Conservation (phyloP, 2,888 invertebrate genomes). For the Heliconius hortense region DNA sequence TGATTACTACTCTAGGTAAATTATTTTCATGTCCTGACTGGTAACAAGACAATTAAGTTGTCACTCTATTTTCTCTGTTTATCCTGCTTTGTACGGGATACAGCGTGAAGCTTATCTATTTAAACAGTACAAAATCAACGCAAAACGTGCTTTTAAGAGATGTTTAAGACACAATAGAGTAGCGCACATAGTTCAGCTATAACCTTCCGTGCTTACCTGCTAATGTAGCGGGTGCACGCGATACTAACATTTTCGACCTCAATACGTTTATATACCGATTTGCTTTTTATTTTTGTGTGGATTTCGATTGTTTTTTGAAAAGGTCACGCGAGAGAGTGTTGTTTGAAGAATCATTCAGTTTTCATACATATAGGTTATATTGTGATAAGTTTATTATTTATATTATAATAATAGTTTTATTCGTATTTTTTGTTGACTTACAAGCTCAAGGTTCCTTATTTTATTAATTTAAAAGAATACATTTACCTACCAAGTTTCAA, state of each 20-base stretch:
- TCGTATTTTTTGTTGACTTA: too few species aligned
- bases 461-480: too few species aligned
- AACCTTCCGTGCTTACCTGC: conserved; percentile 7
- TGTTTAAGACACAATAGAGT: conserved; percentile 28
- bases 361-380: not conserved
- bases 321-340: conserved; percentile 27
- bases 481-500: too few species aligned
- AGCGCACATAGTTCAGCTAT: conserved; percentile 10
- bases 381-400: not conserved
- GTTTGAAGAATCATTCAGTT: not conserved
- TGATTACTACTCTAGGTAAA: too few species aligned
- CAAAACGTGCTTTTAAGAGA: conserved; percentile 18
- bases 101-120: not conserved
- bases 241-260: conserved; percentile 49
- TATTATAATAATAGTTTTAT: too few species aligned
- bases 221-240: conserved; percentile 47
- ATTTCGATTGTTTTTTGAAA: conserved; percentile 44
- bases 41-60: too few species aligned
- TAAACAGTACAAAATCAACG: conserved; percentile 10
- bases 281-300: conserved; percentile 48
- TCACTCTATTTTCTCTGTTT: too few species aligned
- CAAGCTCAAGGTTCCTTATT: too few species aligned
- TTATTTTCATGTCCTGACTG: too few species aligned
- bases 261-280: conserved; percentile 44
- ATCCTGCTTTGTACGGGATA: too few species aligned